A percentile compares a stretch with the other conserved stretches of the same genome.
Evolutionary conservation across 2,797 vertebrate species (phyloP).

Genomic region (Pseudomugil gertrudae): DNA sequence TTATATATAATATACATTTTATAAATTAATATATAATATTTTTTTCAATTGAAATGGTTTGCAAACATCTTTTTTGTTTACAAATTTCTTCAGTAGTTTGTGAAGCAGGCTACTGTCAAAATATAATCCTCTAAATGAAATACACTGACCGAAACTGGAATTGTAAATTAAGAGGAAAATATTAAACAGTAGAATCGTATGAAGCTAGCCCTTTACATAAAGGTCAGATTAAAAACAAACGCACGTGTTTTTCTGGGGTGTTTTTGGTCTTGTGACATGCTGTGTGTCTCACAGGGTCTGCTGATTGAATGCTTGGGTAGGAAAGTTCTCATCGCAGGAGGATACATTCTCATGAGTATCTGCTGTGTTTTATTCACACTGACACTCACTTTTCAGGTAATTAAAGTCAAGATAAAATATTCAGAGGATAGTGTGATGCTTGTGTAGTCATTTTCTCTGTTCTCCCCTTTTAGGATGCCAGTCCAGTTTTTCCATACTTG

Average conservation of each 20-base stretch:
- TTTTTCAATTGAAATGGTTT: background rate
- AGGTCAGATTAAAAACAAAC: slow-evolving; percentile 8
- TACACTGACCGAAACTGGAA: background rate
- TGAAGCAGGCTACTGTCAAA: background rate
- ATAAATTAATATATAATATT: too few relatives aligned
- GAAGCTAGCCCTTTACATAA: slow-evolving; percentile 3
- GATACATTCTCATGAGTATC: slow-evolving; percentile 88
- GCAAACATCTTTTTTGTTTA: background rate
- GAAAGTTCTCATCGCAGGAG: slow-evolving; percentile 86
- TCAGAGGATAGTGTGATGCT: background rate
- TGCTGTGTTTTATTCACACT: slow-evolving; percentile 87
- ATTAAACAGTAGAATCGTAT: background rate
- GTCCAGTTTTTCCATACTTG: slow-evolving; percentile 85
- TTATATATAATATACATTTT: too few relatives aligned
- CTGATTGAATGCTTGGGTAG: slow-evolving; percentile 89
- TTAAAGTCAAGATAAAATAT: background rate
- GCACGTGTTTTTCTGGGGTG: background rate
- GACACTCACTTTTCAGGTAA: slow-evolving; percentile 87
- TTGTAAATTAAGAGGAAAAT: background rate
- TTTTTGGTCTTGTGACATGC: slow-evolving; percentile 55
- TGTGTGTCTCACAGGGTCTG: slow-evolving; percentile 82
- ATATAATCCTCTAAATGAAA: background rate
- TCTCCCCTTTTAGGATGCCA: slow-evolving; percentile 70
- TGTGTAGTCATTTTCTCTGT: background rate
- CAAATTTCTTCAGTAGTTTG: background rate